Evolutionary conservation across 2,888 invertebrate species (phyloP).

Genomic region (Cheilosia impressa): DNA sequence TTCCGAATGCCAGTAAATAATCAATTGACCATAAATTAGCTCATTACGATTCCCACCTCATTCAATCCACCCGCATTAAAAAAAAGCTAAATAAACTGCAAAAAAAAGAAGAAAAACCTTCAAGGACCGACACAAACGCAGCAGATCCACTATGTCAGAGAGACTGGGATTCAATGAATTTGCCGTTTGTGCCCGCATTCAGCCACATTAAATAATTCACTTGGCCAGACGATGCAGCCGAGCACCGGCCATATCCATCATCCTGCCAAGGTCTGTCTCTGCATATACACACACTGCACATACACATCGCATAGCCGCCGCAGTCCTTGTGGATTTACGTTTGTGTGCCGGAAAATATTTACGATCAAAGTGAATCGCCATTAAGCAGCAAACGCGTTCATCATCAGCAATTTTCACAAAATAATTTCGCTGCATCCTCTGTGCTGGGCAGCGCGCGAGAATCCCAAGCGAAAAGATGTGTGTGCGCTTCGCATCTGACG

Average conservation of each 20-base stretch:
- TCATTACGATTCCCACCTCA: conserved; percentile 80
- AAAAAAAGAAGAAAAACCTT: neutral
- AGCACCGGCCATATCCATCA: conserved; percentile 70
- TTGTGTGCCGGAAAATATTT: conserved; percentile 74
- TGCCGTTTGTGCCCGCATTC: conserved; percentile 64
- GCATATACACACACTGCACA: conserved; percentile 10
- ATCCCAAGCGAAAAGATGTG: conserved; percentile 31
- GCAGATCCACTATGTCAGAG: conserved; percentile 57
- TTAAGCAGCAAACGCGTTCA: conserved; percentile 74
- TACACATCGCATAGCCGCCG: conserved; percentile 9
- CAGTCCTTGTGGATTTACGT: conserved; percentile 70
- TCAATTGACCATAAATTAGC: conserved; percentile 84
- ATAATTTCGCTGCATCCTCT: conserved; percentile 60
- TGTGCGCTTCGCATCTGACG: conserved; percentile 57
- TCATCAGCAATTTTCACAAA: conserved; percentile 76
- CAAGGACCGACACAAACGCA: conserved; percentile 10
- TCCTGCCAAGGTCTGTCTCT: conserved; percentile 61
- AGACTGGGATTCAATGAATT: conserved; percentile 66
- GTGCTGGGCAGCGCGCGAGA: conserved; percentile 6
- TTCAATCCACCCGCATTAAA: conserved; percentile 73
- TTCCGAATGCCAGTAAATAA: conserved; percentile 83
- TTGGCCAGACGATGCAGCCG: conserved; percentile 69
- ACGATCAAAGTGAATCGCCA: conserved; percentile 76
- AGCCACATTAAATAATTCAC: conserved; percentile 75
- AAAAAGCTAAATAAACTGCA: conserved; percentile 11